Evolutionary conservation across 2,797 vertebrate species (phyloP).

Genomic region (Melanotaenia nigrans): DNA sequence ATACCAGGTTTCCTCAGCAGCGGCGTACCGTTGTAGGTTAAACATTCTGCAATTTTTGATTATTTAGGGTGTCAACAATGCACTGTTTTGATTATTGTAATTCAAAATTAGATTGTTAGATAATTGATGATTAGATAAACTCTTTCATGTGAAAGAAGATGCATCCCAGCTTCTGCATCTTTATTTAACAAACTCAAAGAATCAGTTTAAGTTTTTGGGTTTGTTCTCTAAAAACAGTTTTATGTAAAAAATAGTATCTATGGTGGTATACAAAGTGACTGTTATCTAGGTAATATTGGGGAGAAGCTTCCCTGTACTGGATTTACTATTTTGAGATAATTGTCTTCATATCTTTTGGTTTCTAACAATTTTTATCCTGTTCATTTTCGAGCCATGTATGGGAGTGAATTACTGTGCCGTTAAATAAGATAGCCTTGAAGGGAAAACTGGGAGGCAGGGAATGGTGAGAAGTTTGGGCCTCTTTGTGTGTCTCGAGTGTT

Average conservation of each 20-base stretch:
- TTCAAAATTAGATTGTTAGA: neutral
- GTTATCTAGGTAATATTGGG: neutral
- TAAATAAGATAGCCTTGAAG: constrained; percentile 21
- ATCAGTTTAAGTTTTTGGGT: neutral
- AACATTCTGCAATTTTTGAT: neutral
- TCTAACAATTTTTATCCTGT: constrained; percentile 21
- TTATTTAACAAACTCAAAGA: neutral
- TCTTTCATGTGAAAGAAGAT: neutral
- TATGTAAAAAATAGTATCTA: neutral
- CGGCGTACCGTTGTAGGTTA: neutral
- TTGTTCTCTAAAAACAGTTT: neutral
- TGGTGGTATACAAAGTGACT: neutral
- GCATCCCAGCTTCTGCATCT: neutral
- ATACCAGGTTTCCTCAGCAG: neutral
- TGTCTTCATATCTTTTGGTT: constrained; percentile 3
- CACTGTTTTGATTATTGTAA: neutral
- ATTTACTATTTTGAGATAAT: constrained; percentile 3
- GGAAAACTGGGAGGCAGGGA: constrained; percentile 27
- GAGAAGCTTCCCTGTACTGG: neutral
- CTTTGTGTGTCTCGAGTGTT: constrained; percentile 48
- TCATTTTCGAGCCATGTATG: constrained; percentile 56
- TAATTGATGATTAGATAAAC: neutral
- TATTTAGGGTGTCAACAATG: neutral
- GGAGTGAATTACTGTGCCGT: constrained; percentile 36
- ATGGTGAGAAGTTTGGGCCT: constrained; percentile 27